phyloP scores from a whole-genome alignment of 2,888 invertebrate species.

The Dugesia japonica region DNA sequence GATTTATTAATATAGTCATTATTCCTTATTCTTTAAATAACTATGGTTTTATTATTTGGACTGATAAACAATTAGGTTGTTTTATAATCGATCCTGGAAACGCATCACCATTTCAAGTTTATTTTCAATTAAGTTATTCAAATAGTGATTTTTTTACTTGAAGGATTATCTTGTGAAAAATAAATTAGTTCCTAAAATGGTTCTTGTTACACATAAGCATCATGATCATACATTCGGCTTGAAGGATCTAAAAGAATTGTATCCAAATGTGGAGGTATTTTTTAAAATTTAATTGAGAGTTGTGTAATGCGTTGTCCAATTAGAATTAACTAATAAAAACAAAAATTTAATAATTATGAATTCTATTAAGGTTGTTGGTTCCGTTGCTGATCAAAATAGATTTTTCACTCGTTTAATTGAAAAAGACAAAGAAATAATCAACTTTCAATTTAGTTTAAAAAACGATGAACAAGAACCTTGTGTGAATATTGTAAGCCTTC shows the following conservation, averaged over 20 bases:
- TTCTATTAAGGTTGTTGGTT: neutral
- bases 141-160: neutral
- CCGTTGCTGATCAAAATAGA: neutral
- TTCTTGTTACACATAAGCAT: neutral
- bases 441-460: conserved; percentile 9
- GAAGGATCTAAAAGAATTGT: neutral
- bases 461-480: neutral
- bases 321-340: too few relatives aligned
- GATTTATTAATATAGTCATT: neutral
- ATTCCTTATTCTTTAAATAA: conserved; percentile 3
- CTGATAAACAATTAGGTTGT: neutral
- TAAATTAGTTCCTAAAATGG: neutral
- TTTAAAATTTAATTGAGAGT: too few relatives aligned
- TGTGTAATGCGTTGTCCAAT: too few relatives aligned
- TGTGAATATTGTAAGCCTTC: neutral
- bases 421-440: neutral
- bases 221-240: neutral
- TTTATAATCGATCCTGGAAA: neutral
- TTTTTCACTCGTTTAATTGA: neutral
- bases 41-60: neutral
- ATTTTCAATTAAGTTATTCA: neutral
- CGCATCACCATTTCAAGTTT: neutral
- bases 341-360: too few relatives aligned
- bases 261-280: neutral
- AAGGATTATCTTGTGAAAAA: neutral